A percentile compares a stretch with the other conserved stretches of the same genome.
phyloP scores from a whole-genome alignment of 53 echinoderm and acorn worm genomes.

The Paelopatides confundens region DNA sequence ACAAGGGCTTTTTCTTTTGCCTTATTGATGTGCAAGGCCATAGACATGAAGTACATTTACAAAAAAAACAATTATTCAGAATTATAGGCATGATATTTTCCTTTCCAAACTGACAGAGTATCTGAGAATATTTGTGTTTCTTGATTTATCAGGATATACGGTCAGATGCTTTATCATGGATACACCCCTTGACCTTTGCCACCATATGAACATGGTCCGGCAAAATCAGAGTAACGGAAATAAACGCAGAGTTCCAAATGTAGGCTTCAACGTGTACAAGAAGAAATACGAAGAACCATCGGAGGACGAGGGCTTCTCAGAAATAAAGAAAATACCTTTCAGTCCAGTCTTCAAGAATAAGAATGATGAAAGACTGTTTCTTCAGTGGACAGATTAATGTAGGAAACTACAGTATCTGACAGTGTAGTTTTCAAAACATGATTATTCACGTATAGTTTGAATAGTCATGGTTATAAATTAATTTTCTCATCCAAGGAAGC shows the following conservation, averaged over 20 bases:
- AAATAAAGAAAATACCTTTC: conserved; percentile 76
- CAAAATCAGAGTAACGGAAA: conserved; percentile 80
- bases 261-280: conserved; percentile 87
- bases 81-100: no score
- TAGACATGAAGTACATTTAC: not conserved
- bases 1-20: no score
- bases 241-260: conserved; percentile 76
- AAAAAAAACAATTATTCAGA: no score
- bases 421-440: no score
- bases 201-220: conserved; percentile 85
- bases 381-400: conserved; percentile 76
- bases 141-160: conserved; percentile 57
- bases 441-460: no score
- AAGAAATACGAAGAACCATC: conserved; percentile 79
- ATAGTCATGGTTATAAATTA: no score
- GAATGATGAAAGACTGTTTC: conserved; percentile 68
- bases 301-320: conserved; percentile 69
- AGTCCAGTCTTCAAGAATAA: conserved; percentile 72
- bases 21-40: no score
- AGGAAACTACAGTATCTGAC: no score
- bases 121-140: no score
- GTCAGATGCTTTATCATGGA: conserved; percentile 84
- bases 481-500: no score
- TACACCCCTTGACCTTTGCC: conserved; percentile 77
- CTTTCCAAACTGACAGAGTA: no score